These are phyloP conservation scores for Limnodromus scolopaceus DNA, from an alignment of 2,797 vertebrate species.

Conservation along the genomic window DNA sequence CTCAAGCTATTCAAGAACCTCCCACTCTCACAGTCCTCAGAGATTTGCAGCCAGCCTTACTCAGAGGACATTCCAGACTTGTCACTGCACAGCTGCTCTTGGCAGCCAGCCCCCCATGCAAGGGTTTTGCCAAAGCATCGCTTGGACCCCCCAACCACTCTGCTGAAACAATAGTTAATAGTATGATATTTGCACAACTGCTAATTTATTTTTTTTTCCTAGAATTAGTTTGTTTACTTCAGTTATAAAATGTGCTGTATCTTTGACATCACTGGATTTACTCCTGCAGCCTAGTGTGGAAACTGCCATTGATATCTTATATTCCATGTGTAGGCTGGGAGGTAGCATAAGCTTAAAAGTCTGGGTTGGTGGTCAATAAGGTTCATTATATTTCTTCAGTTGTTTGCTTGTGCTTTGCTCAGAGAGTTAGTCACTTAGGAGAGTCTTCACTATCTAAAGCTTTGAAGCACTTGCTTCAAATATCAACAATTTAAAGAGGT, in stretches of 20 bases:
- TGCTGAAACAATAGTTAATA: background rate
- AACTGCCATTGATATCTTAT: background rate
- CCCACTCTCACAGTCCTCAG: constrained; percentile 2
- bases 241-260: background rate
- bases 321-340: background rate
- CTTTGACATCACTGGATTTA: background rate
- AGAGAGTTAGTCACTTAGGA: background rate
- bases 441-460: background rate
- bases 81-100: constrained; percentile 50
- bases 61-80: constrained; percentile 65
- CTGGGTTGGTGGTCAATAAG: background rate
- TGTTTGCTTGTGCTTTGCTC: background rate
- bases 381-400: background rate
- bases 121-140: background rate
- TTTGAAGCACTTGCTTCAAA: background rate
- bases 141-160: background rate
- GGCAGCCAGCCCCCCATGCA: background rate
- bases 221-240: background rate
- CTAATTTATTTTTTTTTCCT: background rate
- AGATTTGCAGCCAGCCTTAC: constrained; percentile 46
- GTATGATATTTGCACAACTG: background rate
- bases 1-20: constrained; percentile 40
- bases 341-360: background rate
- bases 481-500: background rate
- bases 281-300: background rate